Evolutionary conservation across 1,140 invertebrate species (phyloP).

Genomic region (Drosophila rufa): DNA sequence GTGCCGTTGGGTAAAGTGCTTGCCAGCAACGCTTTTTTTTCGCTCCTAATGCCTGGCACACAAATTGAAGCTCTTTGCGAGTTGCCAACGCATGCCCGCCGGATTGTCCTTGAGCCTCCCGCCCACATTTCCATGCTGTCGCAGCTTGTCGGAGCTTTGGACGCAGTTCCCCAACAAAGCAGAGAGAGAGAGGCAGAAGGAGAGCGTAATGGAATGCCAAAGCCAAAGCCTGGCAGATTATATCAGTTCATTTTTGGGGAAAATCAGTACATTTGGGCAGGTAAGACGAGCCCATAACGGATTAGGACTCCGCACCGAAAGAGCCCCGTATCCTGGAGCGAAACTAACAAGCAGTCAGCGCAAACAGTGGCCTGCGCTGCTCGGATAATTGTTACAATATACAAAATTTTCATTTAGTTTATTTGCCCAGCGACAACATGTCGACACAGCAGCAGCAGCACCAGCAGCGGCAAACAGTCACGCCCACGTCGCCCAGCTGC

Average conservation of each 20-base stretch:
- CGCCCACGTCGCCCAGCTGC: conserved; percentile 27
- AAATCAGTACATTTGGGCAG: conserved; percentile 14
- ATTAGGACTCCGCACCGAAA: conserved; percentile 12
- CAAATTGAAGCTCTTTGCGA: conserved; percentile 57
- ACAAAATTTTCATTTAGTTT: conserved; percentile 75
- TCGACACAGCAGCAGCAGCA: conserved; percentile 34
- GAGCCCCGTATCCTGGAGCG: conserved; percentile 3
- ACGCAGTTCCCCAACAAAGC: conserved; percentile 8
- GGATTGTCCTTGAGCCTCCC: conserved; percentile 49
- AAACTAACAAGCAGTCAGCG: conserved; percentile 9
- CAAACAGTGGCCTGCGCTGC: conserved; percentile 43
- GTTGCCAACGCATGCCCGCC: conserved; percentile 37
- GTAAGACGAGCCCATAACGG: conserved; percentile 36
- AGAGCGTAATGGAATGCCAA: conserved; percentile 8
- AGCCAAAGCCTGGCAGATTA: conserved; percentile 14
- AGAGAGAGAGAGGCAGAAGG: not conserved
- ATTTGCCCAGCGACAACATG: conserved; percentile 60
- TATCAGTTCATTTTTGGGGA: conserved; percentile 13
- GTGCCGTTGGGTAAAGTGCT: conserved; percentile 49
- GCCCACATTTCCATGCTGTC: conserved; percentile 17
- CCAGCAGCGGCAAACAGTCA: conserved; percentile 37
- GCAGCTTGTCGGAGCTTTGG: conserved; percentile 16
- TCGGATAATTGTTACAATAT: conserved; percentile 77
- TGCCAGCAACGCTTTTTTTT: conserved; percentile 3
- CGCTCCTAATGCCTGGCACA: conserved; percentile 49